Evolutionary conservation across 2,888 invertebrate genomes (phyloP), one percentile per base, ranked within the genome.

Genomic region (Atethmia centrago): DNA sequence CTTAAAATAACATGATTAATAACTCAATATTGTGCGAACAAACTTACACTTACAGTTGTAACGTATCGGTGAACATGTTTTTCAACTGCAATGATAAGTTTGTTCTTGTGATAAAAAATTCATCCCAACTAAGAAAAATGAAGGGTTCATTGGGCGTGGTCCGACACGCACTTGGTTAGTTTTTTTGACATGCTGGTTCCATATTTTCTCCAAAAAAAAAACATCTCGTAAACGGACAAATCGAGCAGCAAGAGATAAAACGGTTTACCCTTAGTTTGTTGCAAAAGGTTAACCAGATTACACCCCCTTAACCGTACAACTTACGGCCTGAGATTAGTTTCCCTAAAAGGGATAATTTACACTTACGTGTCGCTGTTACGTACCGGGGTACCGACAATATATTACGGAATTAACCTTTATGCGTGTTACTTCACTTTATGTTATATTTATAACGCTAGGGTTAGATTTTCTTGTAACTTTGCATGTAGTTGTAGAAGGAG

Each of bases 291-390:
- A 80, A 79, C 75, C 64, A 19, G 76, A 80, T 82, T 76, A 85
- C 62, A 71, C 61, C 66, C 72, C 75, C 70, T 75, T 79, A 77
- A 79, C 73, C 55, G 47, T 71, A 58, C 58, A 84, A 80, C 71
- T 87, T 71, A 77, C 77, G 71, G 51, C 45, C 56, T 28, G 63
- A 85, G 88, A 87, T 88, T 83, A 88, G 84, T 83, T 82, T 80
- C 68, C 80, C 79, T 83, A 78, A 76, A 80, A 77, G 80, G 82
- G 79, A 87, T 86, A 87, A 88, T 88, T 88, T 83, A 86, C 83
- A 72, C 76, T 79, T 59, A 78, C 77, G 70, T 76, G 82, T 80
- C 77, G 76, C 63, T 63, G 31, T 81, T 74, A 86, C 67, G 85
- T 72, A 76, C 63, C 42, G 42, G 58, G 63, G 28, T 45, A 69